phyloP scores from a whole-genome alignment of 2,797 vertebrate species.

The Dicrostonyx torquatus region DNA sequence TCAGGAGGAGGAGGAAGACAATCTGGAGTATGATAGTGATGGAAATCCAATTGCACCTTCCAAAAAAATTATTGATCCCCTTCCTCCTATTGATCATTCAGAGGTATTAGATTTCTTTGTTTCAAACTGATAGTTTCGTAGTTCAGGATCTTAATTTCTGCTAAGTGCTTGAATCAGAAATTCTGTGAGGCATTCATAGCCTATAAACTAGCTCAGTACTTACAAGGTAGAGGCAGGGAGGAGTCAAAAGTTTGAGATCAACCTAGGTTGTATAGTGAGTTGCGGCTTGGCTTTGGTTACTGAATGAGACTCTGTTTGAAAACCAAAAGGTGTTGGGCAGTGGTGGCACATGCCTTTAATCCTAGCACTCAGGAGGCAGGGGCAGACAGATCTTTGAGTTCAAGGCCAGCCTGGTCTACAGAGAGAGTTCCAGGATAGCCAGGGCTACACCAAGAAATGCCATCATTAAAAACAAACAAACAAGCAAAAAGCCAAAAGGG shows the following conservation, averaged over 20 bases:
- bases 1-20: slow-evolving; percentile 97
- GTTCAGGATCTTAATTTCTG: not conserved
- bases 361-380: not conserved
- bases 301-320: not conserved
- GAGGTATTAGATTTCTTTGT: slow-evolving; percentile 89
- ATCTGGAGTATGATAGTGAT: slow-evolving; percentile 97
- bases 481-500: too few relatives aligned
- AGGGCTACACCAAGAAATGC: not conserved
- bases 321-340: not conserved
- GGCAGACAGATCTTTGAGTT: not conserved
- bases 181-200: not conserved
- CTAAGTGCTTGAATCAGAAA: not conserved
- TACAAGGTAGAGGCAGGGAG: not conserved
- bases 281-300: not conserved
- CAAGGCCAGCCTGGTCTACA: not conserved
- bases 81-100: slow-evolving; percentile 96
- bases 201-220: not conserved
- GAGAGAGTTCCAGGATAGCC: not conserved
- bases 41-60: slow-evolving; percentile 96
- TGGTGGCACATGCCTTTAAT: not conserved
- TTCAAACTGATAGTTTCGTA: slow-evolving; percentile 39
- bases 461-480: not conserved
- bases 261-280: not conserved
- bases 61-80: slow-evolving; percentile 96
- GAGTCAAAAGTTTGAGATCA: not conserved